A percentile compares a stretch with the other conserved stretches of the same genome.
Conservation (phyloP, 2,113 vertebrate genomes). For the Malaclemys terrapin region DNA sequence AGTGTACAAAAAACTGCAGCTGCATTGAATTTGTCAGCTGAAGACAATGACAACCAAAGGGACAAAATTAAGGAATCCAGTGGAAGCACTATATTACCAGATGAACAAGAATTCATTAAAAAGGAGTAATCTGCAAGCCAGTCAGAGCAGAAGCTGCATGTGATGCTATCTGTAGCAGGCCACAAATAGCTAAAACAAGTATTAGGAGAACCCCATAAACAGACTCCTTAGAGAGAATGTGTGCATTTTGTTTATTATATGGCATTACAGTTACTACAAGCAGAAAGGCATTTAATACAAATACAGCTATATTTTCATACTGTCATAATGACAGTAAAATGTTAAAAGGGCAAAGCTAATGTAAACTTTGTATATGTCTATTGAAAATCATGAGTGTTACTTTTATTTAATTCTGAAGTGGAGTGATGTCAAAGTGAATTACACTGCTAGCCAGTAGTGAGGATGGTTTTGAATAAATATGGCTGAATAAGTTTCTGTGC, state of each 20-base stretch:
- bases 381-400: neutral
- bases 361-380: neutral
- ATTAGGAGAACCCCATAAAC: neutral
- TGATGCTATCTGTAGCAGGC: neutral
- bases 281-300: neutral
- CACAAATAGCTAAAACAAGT: neutral
- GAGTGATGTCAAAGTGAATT: slow-evolving; percentile 29
- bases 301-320: neutral
- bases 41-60: neutral
- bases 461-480: neutral
- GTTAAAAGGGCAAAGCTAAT: neutral
- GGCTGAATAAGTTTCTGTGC: neutral
- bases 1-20: neutral
- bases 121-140: neutral
- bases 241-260: neutral
- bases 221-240: neutral
- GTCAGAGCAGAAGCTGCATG: neutral
- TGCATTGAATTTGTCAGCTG: neutral
- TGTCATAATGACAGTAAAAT: neutral
- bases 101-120: fast-evolving
- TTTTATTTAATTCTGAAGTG: neutral
- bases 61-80: neutral
- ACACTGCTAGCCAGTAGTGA: slow-evolving; percentile 58
- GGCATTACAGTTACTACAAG: neutral
- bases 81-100: neutral